These are phyloP conservation scores for Hermodice carunculata DNA, from an alignment of 2,888 invertebrate genomes.

Conservation along the genomic window DNA sequence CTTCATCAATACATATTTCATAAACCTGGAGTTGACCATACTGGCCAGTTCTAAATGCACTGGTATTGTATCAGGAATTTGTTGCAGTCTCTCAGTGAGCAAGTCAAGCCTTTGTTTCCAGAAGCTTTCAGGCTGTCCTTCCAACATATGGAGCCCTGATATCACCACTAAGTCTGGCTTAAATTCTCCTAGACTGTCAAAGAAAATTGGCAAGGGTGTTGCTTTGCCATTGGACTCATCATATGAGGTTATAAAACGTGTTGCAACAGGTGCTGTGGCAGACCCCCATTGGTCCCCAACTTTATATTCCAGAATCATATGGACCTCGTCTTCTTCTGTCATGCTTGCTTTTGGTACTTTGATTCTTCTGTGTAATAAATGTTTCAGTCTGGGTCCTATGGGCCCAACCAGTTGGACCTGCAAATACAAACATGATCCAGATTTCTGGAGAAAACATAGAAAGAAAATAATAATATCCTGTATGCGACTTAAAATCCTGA, in stretches of 20 bases:
- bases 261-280: slow-evolving; percentile 67
- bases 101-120: slow-evolving; percentile 53
- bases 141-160: slow-evolving; percentile 69
- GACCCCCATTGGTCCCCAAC: slow-evolving; percentile 68
- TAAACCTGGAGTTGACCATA: slow-evolving; percentile 67
- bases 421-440: no score
- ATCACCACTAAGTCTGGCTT: slow-evolving; percentile 69
- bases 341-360: slow-evolving; percentile 59
- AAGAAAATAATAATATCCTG: no score
- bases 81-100: slow-evolving; percentile 60
- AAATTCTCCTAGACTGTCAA: slow-evolving; percentile 60
- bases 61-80: slow-evolving; percentile 62
- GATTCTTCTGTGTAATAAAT: slow-evolving; percentile 67
- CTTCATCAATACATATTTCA: slow-evolving; percentile 63
- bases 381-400: slow-evolving; percentile 68
- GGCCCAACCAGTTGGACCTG: slow-evolving; percentile 71
- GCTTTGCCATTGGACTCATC: slow-evolving; percentile 68
- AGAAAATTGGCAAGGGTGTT: slow-evolving; percentile 67
- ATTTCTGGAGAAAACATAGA: no score
- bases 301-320: slow-evolving; percentile 71
- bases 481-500: not conserved
- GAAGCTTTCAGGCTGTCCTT: slow-evolving; percentile 58
- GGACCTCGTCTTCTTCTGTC: slow-evolving; percentile 69
- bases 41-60: slow-evolving; percentile 71
- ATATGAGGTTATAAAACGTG: slow-evolving; percentile 70